phyloP scores from a whole-genome alignment of 37 sponge, comb jelly and placozoan genomes.

The Diacarnus erythraeanus region DNA sequence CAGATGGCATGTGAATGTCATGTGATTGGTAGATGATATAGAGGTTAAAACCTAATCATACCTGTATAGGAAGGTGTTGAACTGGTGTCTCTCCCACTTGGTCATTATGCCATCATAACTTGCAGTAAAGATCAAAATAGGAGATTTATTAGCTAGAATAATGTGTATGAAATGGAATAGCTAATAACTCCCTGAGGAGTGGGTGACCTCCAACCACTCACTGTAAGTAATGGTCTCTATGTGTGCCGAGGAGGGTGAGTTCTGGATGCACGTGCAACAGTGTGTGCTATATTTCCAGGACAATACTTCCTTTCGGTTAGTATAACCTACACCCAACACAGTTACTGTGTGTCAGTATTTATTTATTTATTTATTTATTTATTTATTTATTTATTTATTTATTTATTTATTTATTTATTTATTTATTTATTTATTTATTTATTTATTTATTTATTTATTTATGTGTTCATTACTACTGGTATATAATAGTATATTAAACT shows the following conservation, averaged over 20 bases:
- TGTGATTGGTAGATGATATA: slow-evolving; percentile 2
- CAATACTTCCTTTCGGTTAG: slow-evolving; percentile 46
- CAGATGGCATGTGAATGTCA: background rate
- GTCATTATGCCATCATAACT: slow-evolving; percentile 45
- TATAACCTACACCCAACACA: slow-evolving; percentile 37
- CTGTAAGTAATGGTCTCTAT: slow-evolving; percentile 58
- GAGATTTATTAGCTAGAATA: slow-evolving; percentile 63
- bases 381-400: too few species aligned
- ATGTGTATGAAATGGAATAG: background rate
- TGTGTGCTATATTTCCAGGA: slow-evolving; percentile 42
- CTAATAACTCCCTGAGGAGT: background rate
- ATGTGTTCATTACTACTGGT: too few species aligned
- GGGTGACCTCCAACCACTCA: slow-evolving; percentile 2
- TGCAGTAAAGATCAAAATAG: slow-evolving; percentile 79
- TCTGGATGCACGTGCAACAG: slow-evolving; percentile 26
- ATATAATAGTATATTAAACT: too few species aligned
- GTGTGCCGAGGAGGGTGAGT: slow-evolving; percentile 26
- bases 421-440: too few species aligned
- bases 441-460: too few species aligned
- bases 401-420: too few species aligned
- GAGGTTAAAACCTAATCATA: too few species aligned
- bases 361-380: too few species aligned
- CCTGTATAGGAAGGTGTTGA: slow-evolving; percentile 73
- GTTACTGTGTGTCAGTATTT: too few species aligned
- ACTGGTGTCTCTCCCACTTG: slow-evolving; percentile 82